Base-by-base conservation (phyloP, 2,888 invertebrate genomes). In the Acrobasis repandana region DNA sequence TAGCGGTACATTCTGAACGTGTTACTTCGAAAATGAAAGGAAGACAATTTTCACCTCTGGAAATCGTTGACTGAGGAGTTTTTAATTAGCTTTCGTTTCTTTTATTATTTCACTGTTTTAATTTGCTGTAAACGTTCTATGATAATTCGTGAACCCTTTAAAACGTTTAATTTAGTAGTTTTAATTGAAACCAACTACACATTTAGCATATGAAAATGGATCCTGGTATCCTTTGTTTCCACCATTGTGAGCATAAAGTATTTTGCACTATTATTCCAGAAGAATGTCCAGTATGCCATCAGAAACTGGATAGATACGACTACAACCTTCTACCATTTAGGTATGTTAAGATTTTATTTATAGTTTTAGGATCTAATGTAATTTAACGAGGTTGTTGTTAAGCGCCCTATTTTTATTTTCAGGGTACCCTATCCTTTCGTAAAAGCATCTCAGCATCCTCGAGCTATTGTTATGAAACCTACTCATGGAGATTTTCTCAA, bases 221-320 rank as follows among this genome's bases (percentile, higher is more conserved):
- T 93, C 95, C 96, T 74, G 96, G 96, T 76, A 96, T 98, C 82
- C 94, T 97, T 83, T 98, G 98, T 93, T 97, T 97, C 89, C 96
- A 97, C 92, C 98, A 98, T 88, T 98, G 98, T 85, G 94, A 94
- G 62, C 93, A 95, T 67, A 95, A 95, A 90, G 94, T 97, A 72
- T 97, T 97, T 90, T 97, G 97, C 82, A 95, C 96, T 76, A 88
- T 92, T 70, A 93, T 98, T 77, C 97, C 97, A 56, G 93, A 94
- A 76, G 86, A 88, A 69, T 98, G 98, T 82, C 97, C 97, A 61
- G 93, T 95, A 71, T 98, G 98, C 86, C 92, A 93, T 69, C 92
- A 93, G 69, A 86, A 83, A 73, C 76, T 92, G 47, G 91, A 92
- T 73, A 85, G 90, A 85, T 92, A 92, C 68, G 94, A 94, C 83